Base-by-base conservation (phyloP, 2,888 invertebrate species). In the Parnassius mnemosyne region DNA sequence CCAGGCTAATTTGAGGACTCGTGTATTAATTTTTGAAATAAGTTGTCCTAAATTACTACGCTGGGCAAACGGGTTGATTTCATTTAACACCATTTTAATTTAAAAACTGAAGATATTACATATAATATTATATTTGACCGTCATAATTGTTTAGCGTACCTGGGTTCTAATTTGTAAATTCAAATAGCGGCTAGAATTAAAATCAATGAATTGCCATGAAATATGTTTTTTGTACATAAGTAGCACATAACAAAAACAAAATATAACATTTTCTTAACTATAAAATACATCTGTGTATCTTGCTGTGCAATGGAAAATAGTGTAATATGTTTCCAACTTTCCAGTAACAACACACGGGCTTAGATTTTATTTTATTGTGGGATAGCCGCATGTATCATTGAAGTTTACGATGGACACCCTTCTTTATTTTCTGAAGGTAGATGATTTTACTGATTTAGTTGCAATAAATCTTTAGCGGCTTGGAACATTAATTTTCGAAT, bases 341-440 rank as follows among this genome's bases (percentile, higher is more conserved):
- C 75, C 80, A 76, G 74, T 73, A 76, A 80, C 79, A 77, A 79
- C 78, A 81, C 81, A 71, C 20, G 20, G 77, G 75, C 77, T 69
- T 69, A 69, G 71, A 73, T 75, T 82, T 84, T 81, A 81, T 81
- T 85, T 84, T 84, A 86, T 85, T 83, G 80, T 78, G 74, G 75
- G 76, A 77, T 75, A 79, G 77, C 75, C 71, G 76, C 78, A 78
- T 85, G 84, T 84, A 87, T 85, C 86, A 83, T 78, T 77, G 81
- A 79, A 76, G 78, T 87, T 87, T 85, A 86, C 85, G 87, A 84
- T 78, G 78, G 77, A 76, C 78, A 80, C 77, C 78, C 76, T 79
- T 80, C 81, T 84, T 83, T 85, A 85, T 87, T 84, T 81, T 77
- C 79, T 74, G 73, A 73, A 71, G 73, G 49, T 9, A 9, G 13